Conservation (phyloP, 2,113 vertebrate genomes). For the Urocynchramus pylzowi region DNA sequence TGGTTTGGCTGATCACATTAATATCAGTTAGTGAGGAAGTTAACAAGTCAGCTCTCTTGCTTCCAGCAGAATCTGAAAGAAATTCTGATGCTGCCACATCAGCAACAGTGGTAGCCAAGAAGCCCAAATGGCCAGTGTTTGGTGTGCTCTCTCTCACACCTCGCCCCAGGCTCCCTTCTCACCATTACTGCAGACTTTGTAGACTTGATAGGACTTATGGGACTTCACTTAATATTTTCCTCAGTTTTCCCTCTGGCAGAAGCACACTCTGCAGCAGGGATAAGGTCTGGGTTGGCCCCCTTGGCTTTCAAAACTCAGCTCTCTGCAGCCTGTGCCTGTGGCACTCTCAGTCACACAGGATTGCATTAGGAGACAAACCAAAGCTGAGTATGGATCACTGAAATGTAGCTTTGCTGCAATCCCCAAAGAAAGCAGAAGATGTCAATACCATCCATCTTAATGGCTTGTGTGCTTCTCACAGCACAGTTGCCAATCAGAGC, state of each 20-base stretch:
- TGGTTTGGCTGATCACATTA: too few relatives aligned
- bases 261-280: not conserved
- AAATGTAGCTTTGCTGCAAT: not conserved
- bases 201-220: not conserved
- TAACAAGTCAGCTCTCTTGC: not conserved
- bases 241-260: constrained; percentile 3
- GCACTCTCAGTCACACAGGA: not conserved
- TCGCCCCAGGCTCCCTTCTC: not conserved
- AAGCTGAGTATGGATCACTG: not conserved
- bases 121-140: not conserved
- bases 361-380: not conserved
- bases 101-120: not conserved
- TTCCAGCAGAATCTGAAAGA: not conserved
- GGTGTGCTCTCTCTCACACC: not conserved
- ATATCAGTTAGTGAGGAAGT: not conserved
- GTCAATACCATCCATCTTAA: constrained; percentile 29
- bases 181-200: not conserved
- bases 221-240: not conserved
- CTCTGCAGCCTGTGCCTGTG: not conserved
- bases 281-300: not conserved
- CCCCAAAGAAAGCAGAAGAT: constrained; percentile 4
- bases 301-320: not conserved
- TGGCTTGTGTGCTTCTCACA: not conserved
- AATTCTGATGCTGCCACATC: not conserved
- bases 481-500: not conserved